Conservation (phyloP, 2,888 invertebrate genomes). For the Automeris io region DNA sequence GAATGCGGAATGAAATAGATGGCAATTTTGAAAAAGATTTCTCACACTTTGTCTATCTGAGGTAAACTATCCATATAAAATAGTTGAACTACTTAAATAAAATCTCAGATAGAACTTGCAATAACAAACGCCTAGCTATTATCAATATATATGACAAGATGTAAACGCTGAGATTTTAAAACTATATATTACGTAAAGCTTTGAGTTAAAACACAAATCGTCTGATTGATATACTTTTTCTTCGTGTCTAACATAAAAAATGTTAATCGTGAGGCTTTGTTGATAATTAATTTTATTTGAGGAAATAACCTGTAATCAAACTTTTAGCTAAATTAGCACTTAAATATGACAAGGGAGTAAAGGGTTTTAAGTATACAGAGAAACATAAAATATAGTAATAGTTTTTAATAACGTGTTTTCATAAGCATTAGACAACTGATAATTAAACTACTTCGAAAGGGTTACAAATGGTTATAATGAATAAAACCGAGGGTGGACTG, state of each 20-base stretch:
- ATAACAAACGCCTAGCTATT: no score
- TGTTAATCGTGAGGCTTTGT: constrained; percentile 15
- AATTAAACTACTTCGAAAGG: constrained; percentile 52
- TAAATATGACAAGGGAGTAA: constrained; percentile 41
- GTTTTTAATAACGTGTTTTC: constrained; percentile 66
- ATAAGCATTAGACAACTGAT: constrained; percentile 59
- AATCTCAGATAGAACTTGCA: no score
- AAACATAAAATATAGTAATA: constrained; percentile 64
- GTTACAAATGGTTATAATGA: constrained; percentile 21
- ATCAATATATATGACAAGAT: no score
- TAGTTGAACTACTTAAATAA: no score
- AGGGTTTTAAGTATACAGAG: constrained; percentile 27
- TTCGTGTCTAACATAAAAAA: constrained; percentile 9
- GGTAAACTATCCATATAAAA: no score
- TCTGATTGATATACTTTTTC: constrained; percentile 6
- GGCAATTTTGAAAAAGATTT: no score
- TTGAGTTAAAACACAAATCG: no score
- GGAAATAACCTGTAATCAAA: constrained; percentile 52
- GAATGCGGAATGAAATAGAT: no score
- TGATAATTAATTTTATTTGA: constrained; percentile 40
- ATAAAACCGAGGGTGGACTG: constrained; percentile 15
- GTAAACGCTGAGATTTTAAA: no score
- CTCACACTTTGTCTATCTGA: no score
- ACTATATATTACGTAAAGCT: no score
- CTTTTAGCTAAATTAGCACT: constrained; percentile 63